phyloP scores from a whole-genome alignment of 1,140 invertebrate genomes.

The Saccostrea glomerata region DNA sequence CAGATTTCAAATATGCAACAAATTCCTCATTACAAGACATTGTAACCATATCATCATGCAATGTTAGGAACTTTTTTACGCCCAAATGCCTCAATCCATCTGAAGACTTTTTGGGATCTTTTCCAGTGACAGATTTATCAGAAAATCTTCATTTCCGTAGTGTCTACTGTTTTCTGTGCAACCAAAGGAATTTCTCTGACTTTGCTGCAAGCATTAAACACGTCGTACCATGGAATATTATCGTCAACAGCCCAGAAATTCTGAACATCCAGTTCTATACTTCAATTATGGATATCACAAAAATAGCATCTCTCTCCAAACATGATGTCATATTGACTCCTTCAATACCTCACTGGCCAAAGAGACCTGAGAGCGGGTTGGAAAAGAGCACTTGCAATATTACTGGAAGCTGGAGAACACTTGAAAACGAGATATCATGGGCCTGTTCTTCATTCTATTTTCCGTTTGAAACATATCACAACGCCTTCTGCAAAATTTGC shows the following conservation, averaged over 20 bases:
- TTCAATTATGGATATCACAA: neutral
- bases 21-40: neutral
- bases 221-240: neutral
- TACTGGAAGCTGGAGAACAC: neutral
- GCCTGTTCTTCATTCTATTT: neutral
- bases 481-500: neutral
- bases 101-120: neutral
- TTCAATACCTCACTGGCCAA: neutral
- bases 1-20: neutral
- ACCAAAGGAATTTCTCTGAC: neutral
- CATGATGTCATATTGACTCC: neutral
- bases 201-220: neutral
- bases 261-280: neutral
- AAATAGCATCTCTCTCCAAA: neutral
- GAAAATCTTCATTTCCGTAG: neutral
- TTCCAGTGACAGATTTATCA: conserved; percentile 10
- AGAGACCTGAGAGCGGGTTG: neutral
- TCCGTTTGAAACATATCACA: neutral
- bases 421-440: neutral
- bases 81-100: neutral
- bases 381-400: neutral
- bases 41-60: neutral
- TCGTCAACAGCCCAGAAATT: neutral
- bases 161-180: conserved; percentile 1
- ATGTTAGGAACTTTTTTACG: neutral